Base-by-base conservation (phyloP, 1,140 invertebrate genomes). In the Dendroctonus ponderosae region DNA sequence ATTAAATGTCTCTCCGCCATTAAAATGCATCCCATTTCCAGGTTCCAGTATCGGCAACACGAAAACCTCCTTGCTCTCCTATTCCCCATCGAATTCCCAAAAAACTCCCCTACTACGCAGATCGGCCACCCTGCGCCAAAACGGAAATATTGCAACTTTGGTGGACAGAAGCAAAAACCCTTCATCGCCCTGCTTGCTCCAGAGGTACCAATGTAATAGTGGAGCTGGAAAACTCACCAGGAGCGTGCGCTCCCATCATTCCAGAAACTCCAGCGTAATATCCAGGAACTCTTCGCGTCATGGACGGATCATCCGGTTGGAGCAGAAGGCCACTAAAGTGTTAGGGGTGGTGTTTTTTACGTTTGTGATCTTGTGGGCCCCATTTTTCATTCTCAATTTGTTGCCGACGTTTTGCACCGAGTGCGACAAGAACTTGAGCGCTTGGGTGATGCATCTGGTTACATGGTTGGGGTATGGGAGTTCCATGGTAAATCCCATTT, bases 281-380 rank as follows among this genome's bases (percentile, higher is more conserved):
- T 91, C 89, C 9, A 79, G 89, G 37, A 92, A 89, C 69, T 90
- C 90, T 1, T 90, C 90, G 5, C 81, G 90, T 0, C 91, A 93
- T 72, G 91, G 91, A 0, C 80, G 91, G 26, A 93, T 92, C 63
- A 86, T 94, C 51, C 81, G 89, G 0, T 79, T 93, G 41, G 94
- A 97, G 76, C 93, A 95, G 74, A 96, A 96, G 77, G 94, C 94
- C 0, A 96, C 93, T n/a, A 94, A 96, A 80, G 93, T 96, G 1
- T 80, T 96, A 5, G 93, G 93, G 0, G 90, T 96, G 0, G 92
- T 97, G 0, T 97, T 96, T 80, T 93, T 94, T 76, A 93, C 92
- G 0, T 97, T 97, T 78, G 93, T 96, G 0, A 87, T 96, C 9
- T 84, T 96, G 7, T 97, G 94, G 94, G 89, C 93, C 1, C 94